Evolutionary conservation across 2,888 invertebrate species (phyloP), one percentile per base, ranked within the genome.

Genomic region (Loripinus fragilis): DNA sequence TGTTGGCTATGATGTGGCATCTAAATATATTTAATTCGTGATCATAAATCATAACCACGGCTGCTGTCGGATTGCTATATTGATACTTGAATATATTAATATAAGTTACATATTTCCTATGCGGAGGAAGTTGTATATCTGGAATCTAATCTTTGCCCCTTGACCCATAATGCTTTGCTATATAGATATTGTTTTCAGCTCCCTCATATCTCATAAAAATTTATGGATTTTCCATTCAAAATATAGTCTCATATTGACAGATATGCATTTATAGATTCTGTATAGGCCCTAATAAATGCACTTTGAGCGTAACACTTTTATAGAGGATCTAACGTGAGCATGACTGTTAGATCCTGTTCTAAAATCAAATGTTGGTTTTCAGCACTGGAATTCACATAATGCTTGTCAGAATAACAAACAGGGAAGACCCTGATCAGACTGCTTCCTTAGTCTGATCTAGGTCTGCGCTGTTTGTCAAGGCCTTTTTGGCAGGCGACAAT

Each of bases 71-170:
- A 33, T 33, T 33, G n/a, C 17, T 60, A 12, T 60, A 60, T 60
- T 60, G 60, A 60, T 60, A 60, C 60, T 33, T 33, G 60, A 60
- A 60, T 60, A 30, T 60, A 60, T 60, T 60, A 60, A 60, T 60
- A 60, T 33, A 10, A 60, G 30, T 60, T 60, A 33, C 60, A 60
- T 33, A 60, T 60, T 60, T 60, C 33, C 3, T 60, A 60, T 60
- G 30, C 60, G 7, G 7, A 30, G 60, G 60, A 60, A 60, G 60
- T 33, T 15, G 33, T 60, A 60, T 33, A 60, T 60, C 60, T 33
- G 60, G 33, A 60, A 60, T 17, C 10, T 30, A 33, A 60, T 60
- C 30, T 60, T 10, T 60, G 60, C 33, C 33, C 60, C 17, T 17
- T 60, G 60, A 60, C 30, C 60, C 60, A 60, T 60, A 60, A 10